Base-by-base conservation (phyloP, 2,113 vertebrate genomes). In the Egretta garzetta region DNA sequence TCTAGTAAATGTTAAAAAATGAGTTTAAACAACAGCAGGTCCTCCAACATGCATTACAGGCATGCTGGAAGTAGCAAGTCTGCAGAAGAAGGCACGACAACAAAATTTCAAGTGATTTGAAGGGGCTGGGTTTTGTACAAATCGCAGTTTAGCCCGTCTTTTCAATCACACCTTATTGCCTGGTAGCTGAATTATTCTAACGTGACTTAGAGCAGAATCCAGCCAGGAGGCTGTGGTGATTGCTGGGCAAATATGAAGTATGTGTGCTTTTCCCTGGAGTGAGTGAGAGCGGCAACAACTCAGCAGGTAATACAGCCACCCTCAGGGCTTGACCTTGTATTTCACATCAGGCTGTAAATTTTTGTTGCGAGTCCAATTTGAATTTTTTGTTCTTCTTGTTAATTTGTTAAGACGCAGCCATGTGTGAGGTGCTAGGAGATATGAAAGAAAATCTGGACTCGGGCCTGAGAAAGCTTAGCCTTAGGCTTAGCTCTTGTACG, bases 1-100 rank as follows among this genome's bases (percentile, higher is more conserved):
- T 87, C 59, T 92, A n/a, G 43, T 79, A 95, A 94, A 75, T 39
- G n/a, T 62, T 85, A 71, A 89, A 93, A 77, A 85, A 50, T 41
- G 9, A 74, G 23, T 85, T 96, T 83, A 62, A 90, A 79, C 63
- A 64, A 28, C 4, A 6, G 14, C 67, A 84, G 73, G 64, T n/a
- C 35, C 52, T 91, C 32, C 5, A 8, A 9, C 2, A 3, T 53
- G 39, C 11, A 3, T 71, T 77, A 22, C 6, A 80, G 56, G 21
- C n/a, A 62, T 85, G 30, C 45, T 80, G 62, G 74, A 84, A 71
- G 45, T 35, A 80, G 2, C 12, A 28, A 53, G 22, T 30, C n/a
- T 80, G 16, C 70, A 76, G 60, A 49, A 83, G 80, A 7, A 4
- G 12, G 24, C n/a, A 83, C 6, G 1, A 47, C 39, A 95, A 41